Conservation (phyloP, 2,888 invertebrate genomes). For the Ophioninae sp. region DNA sequence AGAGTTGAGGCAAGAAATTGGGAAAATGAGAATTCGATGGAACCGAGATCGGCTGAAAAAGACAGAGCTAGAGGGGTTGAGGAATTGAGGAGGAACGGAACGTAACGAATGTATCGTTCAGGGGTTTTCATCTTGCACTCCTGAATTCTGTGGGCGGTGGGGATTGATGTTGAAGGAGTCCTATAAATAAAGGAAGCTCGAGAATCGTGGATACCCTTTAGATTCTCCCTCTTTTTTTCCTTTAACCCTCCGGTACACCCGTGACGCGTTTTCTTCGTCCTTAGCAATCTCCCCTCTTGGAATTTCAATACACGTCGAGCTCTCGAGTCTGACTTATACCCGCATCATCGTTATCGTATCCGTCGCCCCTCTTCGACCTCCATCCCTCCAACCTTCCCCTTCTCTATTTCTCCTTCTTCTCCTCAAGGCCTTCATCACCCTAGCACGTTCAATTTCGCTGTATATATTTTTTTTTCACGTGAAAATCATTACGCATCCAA, state of each 20-base stretch:
- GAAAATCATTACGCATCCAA: too few relatives aligned
- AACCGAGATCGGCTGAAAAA: conserved; percentile 27
- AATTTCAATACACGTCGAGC: conserved; percentile 71
- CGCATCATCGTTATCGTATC: conserved; percentile 61
- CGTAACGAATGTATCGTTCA: conserved; percentile 27
- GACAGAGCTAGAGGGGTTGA: conserved; percentile 11
- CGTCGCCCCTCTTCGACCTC: conserved; percentile 43
- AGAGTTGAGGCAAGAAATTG: conserved; percentile 20
- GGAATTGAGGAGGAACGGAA: neutral
- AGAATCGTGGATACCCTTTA: conserved; percentile 43
- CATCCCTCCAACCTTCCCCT: conserved; percentile 1
- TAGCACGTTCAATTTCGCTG: conserved; percentile 61
- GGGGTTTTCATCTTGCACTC: conserved; percentile 30
- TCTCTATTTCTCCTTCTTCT: neutral
- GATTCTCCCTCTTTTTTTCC: conserved; percentile 22
- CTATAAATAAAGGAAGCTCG: conserved; percentile 56
- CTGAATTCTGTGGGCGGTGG: conserved; percentile 53
- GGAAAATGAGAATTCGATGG: conserved; percentile 52
- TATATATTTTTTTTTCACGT: conserved; percentile 61
- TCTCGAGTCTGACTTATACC: conserved; percentile 63
- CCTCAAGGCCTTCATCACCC: conserved; percentile 15
- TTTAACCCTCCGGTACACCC: conserved; percentile 21
- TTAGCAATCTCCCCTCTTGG: conserved; percentile 56
- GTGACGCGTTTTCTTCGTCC: conserved; percentile 32
- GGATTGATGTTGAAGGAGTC: conserved; percentile 50